These are phyloP conservation scores for Bettongia penicillata DNA, from an alignment of 2,113 vertebrate genomes.

Conservation along the genomic window DNA sequence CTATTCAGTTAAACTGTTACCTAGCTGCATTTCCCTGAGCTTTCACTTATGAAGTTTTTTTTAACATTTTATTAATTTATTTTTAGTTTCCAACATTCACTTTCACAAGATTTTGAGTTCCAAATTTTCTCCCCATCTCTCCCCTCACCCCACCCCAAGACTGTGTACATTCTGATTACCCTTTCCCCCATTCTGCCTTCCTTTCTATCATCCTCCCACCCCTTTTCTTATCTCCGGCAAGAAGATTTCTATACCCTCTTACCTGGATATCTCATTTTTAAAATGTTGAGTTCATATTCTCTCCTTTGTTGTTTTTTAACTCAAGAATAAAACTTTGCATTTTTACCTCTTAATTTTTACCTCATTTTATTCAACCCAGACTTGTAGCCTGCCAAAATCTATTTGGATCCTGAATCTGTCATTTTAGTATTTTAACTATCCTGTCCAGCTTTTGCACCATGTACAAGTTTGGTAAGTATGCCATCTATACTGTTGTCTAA, in stretches of 20 bases:
- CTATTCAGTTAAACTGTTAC: neutral
- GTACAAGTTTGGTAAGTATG: neutral
- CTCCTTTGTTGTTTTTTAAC: neutral
- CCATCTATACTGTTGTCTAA: neutral
- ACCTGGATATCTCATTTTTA: too few species aligned
- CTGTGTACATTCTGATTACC: too few species aligned
- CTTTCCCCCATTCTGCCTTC: too few species aligned
- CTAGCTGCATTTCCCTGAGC: neutral
- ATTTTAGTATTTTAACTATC: neutral
- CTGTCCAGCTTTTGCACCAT: neutral
- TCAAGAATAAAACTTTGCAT: neutral
- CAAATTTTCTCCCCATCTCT: too few species aligned
- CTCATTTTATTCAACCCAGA: neutral
- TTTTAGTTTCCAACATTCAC: too few species aligned
- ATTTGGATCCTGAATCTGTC: neutral
- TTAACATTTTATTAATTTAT: neutral
- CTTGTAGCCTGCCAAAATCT: neutral
- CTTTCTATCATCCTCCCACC: too few species aligned
- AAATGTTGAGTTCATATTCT: too few species aligned
- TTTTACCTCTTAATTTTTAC: neutral
- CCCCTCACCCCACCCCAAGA: too few species aligned
- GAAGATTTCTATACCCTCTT: too few species aligned
- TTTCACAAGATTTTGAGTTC: too few species aligned
- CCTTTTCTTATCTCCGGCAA: too few species aligned
- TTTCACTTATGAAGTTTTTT: neutral